Base-by-base conservation (phyloP, 2,113 vertebrate genomes). In the Xiphophorus maculatus region DNA sequence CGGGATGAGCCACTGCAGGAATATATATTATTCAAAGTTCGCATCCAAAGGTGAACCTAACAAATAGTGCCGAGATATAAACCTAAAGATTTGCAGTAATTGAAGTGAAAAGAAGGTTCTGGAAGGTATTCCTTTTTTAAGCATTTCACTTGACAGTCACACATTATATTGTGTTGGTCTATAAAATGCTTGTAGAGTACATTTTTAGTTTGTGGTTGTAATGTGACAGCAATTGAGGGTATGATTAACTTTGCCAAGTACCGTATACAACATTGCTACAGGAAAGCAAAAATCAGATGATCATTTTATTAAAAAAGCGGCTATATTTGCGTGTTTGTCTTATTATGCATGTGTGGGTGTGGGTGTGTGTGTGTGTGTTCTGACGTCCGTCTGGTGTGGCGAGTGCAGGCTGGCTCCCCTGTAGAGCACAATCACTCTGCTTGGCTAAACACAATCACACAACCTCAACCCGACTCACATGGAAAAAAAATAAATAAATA, bases 391-490 rank as follows among this genome's bases (percentile, higher is more conserved):
- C 87, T 93, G 90, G 70, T 84, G 40, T 83, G 74, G 82, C 77
- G 86, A 85, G 89, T 85, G 89, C 84, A 86, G 86, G 62, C 92
- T 89, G 83, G 87, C 88, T 89, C 84, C 92, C 89, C 85, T 85
- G 88, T 87, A 92, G 92, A 91, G 92, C 86, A 90, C 86, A 81
- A 91, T 91, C 86, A 88, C 90, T 92, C 84, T 92, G 90, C 88
- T 90, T 91, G 85, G 88, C 89, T 90, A 88, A 89, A 90, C 92
- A 90, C 92, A 91, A 92, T 93, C 89, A 92, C 90, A 90, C 86
- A 88, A 89, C 90, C 89, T 90, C 69, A 84, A 80, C 81, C 76
- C 79, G 7, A 76, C 88, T 91, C 79, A 80, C 82, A 86, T 65
- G 44, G 82, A 62, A 70, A 65, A 62, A 0, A 44, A 35, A 33